Evolutionary conservation across 1,140 invertebrate genomes (phyloP), one percentile per base, ranked within the genome.

Genomic region (Batillaria attramentaria): DNA sequence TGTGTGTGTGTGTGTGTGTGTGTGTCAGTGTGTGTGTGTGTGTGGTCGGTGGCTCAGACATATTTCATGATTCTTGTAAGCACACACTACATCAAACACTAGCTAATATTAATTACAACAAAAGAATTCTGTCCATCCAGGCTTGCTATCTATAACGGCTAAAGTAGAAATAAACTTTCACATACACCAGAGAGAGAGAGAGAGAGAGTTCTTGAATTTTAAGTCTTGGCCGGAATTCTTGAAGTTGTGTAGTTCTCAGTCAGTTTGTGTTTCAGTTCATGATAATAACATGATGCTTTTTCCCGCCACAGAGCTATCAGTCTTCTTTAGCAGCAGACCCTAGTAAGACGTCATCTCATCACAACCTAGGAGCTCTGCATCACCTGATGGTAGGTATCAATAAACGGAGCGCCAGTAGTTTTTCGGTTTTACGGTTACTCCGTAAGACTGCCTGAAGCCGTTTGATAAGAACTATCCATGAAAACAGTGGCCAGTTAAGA

Each of bases 311-410:
- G 84, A 79, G 54, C 65, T 85, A 82, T 60, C 73, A 84, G 46
- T 66, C 85, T 62, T 83, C 88, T 0, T 74, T 90, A 16, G 69
- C 82, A 39, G 60, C 88, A 43, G 81, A 88, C 78, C 84, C 87
- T 10, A 79, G 79, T n/a, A 82, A 83, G 13, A 76, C 81, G 2
- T 80, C 84, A 73, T 84, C 88, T 3, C 88, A 89, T 54, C 81
- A 87, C n/a, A 90, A 90, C 80, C 72, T 90, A 57, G 89, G 87
- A 54, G 89, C 88, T 24, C 86, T 90, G 37, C 86, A 89, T 81
- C 89, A 90, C 77, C 31, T 85, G 54, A 20, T 80, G 80, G 84
- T 84, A 62, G 20, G 75, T 72, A 31, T 46, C 28, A n/a, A n/a
- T n/a, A n/a, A n/a, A n/a, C n/a, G n/a, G n/a, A n/a, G n/a, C n/a